Conservation (phyloP, 2,797 vertebrate species). For the Cirrhinus mrigala region DNA sequence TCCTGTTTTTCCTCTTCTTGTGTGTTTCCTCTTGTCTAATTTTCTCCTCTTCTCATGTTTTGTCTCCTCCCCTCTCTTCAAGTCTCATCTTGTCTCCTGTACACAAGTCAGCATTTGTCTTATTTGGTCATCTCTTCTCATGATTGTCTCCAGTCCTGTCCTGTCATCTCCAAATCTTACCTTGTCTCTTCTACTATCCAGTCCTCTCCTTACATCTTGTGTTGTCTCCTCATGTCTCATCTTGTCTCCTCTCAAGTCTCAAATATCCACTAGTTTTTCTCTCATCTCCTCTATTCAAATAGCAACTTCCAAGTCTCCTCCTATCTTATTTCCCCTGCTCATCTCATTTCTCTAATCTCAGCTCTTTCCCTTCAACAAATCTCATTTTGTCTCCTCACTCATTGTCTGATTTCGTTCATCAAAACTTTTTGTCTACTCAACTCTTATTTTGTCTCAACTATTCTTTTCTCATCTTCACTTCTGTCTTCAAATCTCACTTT, state of each 20-base stretch:
- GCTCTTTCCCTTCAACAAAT: neutral
- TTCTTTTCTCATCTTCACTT: neutral
- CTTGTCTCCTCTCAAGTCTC: constrained; percentile 5
- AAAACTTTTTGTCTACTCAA: neutral
- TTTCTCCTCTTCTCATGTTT: constrained; percentile 62
- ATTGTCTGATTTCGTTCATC: neutral
- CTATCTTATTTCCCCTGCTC: neutral
- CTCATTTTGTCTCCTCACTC: neutral
- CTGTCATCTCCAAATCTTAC: too few species aligned
- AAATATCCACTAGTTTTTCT: neutral
- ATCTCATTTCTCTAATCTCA: neutral
- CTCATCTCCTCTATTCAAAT: neutral
- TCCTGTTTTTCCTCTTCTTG: neutral
- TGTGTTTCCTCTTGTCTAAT: constrained; percentile 64
- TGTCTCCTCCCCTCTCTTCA: constrained; percentile 58
- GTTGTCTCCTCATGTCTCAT: neutral
- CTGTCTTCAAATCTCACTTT: neutral
- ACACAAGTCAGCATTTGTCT: too few species aligned
- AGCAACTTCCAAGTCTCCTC: too few species aligned
- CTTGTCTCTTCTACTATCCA: too few species aligned
- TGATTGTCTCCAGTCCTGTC: too few species aligned
- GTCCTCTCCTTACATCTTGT: neutral
- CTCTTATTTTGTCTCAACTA: neutral
- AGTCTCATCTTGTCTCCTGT: constrained; percentile 63
- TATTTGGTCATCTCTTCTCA: too few species aligned